Base-by-base conservation (phyloP, 2,888 invertebrate genomes). In the Melinopterus prodromus region DNA sequence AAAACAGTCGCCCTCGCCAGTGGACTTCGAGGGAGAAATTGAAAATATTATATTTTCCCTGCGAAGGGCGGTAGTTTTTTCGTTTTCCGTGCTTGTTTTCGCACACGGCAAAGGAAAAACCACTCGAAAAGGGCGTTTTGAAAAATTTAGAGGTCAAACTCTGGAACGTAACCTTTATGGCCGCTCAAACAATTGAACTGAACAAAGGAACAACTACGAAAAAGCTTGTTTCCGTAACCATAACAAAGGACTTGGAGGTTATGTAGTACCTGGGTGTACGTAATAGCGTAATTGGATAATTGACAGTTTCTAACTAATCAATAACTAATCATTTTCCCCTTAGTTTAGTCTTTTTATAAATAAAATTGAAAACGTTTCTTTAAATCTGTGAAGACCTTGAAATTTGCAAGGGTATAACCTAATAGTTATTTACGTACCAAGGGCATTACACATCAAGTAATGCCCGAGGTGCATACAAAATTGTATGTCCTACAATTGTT, bases 1-100 rank as follows among this genome's bases (percentile, higher is more conserved):
- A 74, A 74, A 74, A 74, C 16, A 53, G 53, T 53, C 53, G 12
- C 53, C 53, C 53, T 53, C 53, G 53, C 53, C 53, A 53, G 9
- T 53, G 53, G 5, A 53, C 5, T 53, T 53, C 53, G 9, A 53
- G 53, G 53, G 53, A 53, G 5, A 53, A 53, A 53, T 53, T 53
- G 26, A 3, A 53, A 9, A 9, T 53, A 9, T 9, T 53, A 53
- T 53, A 53, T 53, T 53, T 53, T 53, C 1, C 2, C 53, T 53
- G 53, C 7, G 53, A 9, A 12, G 53, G 5, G 5, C 7, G 0
- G 53, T 12, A 7, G 53, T 53, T 53, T 53, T 53, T 53, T 36
- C 36, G 35, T 15, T 15, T 16, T 71, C 16, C 71, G 6, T 16
- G 16, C 15, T 71, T 35, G 35, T 71, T 71, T 71, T 15, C 35